Evolutionary conservation across 2,797 vertebrate genomes (phyloP), one percentile per base, ranked within the genome.

Genomic region (Dermochelys coriacea): DNA sequence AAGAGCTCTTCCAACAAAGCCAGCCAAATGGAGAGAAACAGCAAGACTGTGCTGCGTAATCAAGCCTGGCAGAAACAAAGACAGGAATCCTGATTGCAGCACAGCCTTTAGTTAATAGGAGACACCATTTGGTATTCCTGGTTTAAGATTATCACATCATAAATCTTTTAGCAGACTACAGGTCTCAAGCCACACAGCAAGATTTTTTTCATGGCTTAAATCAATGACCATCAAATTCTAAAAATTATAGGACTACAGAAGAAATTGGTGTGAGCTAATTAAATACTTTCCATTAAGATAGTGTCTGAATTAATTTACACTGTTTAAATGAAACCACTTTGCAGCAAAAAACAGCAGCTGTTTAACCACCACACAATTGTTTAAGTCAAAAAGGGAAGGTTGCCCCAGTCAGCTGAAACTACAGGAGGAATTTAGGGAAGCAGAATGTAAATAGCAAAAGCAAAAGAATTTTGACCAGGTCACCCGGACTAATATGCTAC

Each of bases 231-330:
- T 59, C 82, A 54, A 16, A 1, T 21, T 27, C 59, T 79, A 49
- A 52, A 59, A 74, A 52, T 45, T 47, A 57, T 0, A 0, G 45
- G 55, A 47, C 29, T 81, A 71, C 25, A 49, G 19, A 47, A 34
- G 79, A 50, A 54, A 61, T 34, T n/a, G 79, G 34, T 64, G 54
- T 34, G 45, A 61, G 54, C 47, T n/a, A 25, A 37, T 37, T 83
- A 68, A 68, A 34, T 7, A 8, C 19, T 34, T 31, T 34, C 7
- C 9, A 7, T 54, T 41, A 77, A 68, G 23, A 1, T 2, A 8
- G 41, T 10, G 5, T 5, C 9, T 9, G 77, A 50, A 50, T 4
- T 0, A 1, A 82, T 8, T 47, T 31, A 12, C 29, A 0, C 61
- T 8, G 31, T 18, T 4, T n/a, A 50, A 50, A 45, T 1, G 11